A percentile compares a stretch with the other conserved stretches of the same genome.
These are phyloP conservation scores for Rhingia rostrata DNA, from an alignment of 2,888 invertebrate species.

Conservation along the genomic window DNA sequence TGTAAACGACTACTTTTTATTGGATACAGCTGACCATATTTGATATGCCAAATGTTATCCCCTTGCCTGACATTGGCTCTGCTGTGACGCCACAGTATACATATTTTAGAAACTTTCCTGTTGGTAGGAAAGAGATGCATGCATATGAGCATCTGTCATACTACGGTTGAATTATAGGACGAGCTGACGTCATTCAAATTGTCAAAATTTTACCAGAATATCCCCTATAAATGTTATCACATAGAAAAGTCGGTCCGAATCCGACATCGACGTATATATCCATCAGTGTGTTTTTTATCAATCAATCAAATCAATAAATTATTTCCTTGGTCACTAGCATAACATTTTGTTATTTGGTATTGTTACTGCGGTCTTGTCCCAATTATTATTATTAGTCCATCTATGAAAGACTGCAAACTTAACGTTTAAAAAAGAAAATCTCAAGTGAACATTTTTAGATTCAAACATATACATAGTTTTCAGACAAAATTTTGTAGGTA, in stretches of 20 bases:
- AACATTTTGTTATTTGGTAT: constrained; percentile 39
- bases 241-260: constrained; percentile 31
- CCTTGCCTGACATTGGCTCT: too few relatives aligned
- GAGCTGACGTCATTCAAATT: background rate
- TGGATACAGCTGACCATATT: too few relatives aligned
- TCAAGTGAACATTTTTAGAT: constrained; percentile 48
- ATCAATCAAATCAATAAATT: constrained; percentile 72
- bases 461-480: constrained; percentile 58
- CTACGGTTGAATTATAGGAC: too few relatives aligned
- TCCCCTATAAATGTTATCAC: constrained; percentile 7
- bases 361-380: constrained; percentile 34
- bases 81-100: too few relatives aligned
- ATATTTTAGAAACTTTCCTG: too few relatives aligned
- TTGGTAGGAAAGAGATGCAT: too few relatives aligned
- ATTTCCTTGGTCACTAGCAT: constrained; percentile 44
- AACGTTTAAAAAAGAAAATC: constrained; percentile 17
- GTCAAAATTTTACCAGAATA: background rate
- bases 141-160: too few relatives aligned
- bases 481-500: constrained; percentile 52
- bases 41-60: too few relatives aligned
- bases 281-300: constrained; percentile 49
- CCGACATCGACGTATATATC: constrained; percentile 30
- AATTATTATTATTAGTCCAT: constrained; percentile 16
- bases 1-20: too few relatives aligned
- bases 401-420: background rate